Conservation (phyloP, 1,140 invertebrate species). For the Hestina assimilis region DNA sequence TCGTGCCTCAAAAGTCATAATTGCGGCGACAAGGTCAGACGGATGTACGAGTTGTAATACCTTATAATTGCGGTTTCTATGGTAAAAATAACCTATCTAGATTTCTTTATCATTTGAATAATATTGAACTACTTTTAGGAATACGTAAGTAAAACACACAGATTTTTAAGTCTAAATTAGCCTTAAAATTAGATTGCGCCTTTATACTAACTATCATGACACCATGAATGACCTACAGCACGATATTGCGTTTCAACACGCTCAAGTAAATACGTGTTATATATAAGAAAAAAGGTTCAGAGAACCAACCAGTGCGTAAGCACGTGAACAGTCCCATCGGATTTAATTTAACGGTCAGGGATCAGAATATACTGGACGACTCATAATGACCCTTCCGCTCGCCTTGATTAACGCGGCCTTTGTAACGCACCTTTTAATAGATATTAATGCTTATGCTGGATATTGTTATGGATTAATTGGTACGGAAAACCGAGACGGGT, state of each 20-base stretch:
- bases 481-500: constrained; percentile 22
- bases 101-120: too few relatives aligned
- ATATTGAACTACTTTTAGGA: too few relatives aligned
- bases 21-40: too few relatives aligned
- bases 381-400: constrained; percentile 46
- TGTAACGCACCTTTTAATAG: constrained; percentile 42
- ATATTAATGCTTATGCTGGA: constrained; percentile 38
- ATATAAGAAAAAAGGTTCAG: constrained; percentile 1
- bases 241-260: neutral
- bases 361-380: constrained; percentile 31
- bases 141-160: too few relatives aligned
- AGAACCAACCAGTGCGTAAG: constrained; percentile 4
- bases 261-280: neutral
- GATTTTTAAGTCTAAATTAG: too few relatives aligned
- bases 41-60: too few relatives aligned
- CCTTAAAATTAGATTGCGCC: too few relatives aligned
- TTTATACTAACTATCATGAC: too few relatives aligned
- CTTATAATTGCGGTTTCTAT: too few relatives aligned
- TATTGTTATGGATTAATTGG: constrained; percentile 29
- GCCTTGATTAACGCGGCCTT: constrained; percentile 55
- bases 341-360: constrained; percentile 19
- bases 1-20: too few relatives aligned
- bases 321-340: constrained; percentile 1
- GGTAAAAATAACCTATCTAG: too few relatives aligned
- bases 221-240: too few relatives aligned